Evolutionary conservation across 2,888 invertebrate species (phyloP), one percentile per base, ranked within the genome.

Genomic region (Phyto melanocephala): DNA sequence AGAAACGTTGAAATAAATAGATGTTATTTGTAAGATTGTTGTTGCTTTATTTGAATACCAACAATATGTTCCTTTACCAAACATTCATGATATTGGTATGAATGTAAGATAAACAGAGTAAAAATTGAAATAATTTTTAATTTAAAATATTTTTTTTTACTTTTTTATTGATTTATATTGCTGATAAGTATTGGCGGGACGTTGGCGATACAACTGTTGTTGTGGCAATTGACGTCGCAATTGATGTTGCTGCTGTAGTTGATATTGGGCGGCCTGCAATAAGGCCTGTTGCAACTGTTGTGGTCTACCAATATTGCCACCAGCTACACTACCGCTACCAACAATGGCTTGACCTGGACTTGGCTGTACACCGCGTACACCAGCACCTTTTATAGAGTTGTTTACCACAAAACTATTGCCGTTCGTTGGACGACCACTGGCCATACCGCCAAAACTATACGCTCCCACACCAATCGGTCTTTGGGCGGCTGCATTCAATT

Each of bases 391-490:
- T 4, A 68, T 10, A 11, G 74, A 77, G 37, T 70, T 74, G 54
- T 77, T 84, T 1, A 81, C 70, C 1, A 83, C 85, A 80, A 85
- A 86, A 24, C 80, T 83, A 22, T 81, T 84, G 11, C 86, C 86
- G 68, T 80, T 79, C n/a, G 84, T 80, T 10, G 86, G 86, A 0
- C 86, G 85, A 22, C 85, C 85, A 35, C 84, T 84, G 1, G 81
- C 84, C 71, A 74, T 70, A 40, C 83, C 86, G 7, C 85, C 86
- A 62, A 86, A 86, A 60, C 84, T 85, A 17, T 80, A 84, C 0
- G 81, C 84, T 11, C 84, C 85, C 33, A 84, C 72, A 33, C 85
- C 85, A 5, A 33, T 68, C 1, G 80, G 68, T 10, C 81, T 58
- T 1, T 79, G 79, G 5, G 45, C 74, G 1, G 67, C 28, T 2